phyloP scores from a whole-genome alignment of 2,888 invertebrate species.

The Atrina japonica region DNA sequence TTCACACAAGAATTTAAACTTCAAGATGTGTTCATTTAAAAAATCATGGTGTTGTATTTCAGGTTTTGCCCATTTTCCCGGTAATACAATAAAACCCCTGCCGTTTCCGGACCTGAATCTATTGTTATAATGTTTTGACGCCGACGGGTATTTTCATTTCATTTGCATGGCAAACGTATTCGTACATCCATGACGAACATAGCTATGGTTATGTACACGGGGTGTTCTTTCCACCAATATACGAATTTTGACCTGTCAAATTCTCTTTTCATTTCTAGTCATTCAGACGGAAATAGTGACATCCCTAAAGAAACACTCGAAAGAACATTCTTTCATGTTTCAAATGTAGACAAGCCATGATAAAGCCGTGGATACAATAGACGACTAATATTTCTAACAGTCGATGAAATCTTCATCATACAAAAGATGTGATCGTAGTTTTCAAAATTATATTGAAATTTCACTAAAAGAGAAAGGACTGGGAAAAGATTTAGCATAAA shows the following conservation, averaged over 20 bases:
- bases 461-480: no score
- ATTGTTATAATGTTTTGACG: constrained; percentile 42
- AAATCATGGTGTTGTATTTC: constrained; percentile 24
- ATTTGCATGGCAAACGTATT: constrained; percentile 41
- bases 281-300: constrained; percentile 24
- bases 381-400: constrained; percentile 10
- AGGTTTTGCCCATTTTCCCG: constrained; percentile 24
- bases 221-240: constrained; percentile 10
- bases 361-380: neutral
- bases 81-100: constrained; percentile 28
- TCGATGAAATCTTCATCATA: no score
- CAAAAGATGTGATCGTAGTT: no score
- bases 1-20: constrained; percentile 21
- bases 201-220: constrained; percentile 16
- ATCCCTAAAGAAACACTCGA: constrained; percentile 16
- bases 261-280: constrained; percentile 16
- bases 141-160: constrained; percentile 45
- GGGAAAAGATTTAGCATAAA: no score
- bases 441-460: no score
- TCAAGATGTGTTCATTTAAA: constrained; percentile 31
- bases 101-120: constrained; percentile 23
- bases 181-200: constrained; percentile 28
- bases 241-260: constrained; percentile 29
- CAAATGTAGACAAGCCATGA: constrained; percentile 6
- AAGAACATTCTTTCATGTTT: constrained; percentile 4